A percentile compares a stretch with the other conserved stretches of the same genome.
These are phyloP conservation scores for Macrosoma leucophasiata DNA, from an alignment of 2,888 invertebrate genomes.

Conservation along the genomic window DNA sequence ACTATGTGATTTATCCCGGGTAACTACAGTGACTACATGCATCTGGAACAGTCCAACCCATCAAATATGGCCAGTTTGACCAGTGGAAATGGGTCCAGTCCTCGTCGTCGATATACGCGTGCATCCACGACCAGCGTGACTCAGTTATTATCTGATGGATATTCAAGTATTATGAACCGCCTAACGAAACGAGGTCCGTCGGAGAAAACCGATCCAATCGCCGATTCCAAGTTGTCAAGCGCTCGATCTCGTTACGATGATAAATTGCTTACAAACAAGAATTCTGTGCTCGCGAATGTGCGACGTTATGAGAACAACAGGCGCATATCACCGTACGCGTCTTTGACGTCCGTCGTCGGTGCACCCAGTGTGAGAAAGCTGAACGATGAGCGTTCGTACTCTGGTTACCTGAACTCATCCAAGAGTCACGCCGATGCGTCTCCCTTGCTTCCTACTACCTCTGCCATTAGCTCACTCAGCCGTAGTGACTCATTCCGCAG, in stretches of 20 bases:
- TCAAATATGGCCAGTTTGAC: slow-evolving; percentile 51
- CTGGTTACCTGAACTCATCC: slow-evolving; percentile 54
- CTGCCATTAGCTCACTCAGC: slow-evolving; percentile 51
- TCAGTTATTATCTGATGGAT: slow-evolving; percentile 90
- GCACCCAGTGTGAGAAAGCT: slow-evolving; percentile 45
- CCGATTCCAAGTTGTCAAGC: slow-evolving; percentile 48
- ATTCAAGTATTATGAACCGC: slow-evolving; percentile 88
- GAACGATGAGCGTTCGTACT: slow-evolving; percentile 57
- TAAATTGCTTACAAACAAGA: slow-evolving; percentile 52
- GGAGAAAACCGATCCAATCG: slow-evolving; percentile 73
- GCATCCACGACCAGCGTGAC: slow-evolving; percentile 88
- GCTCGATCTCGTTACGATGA: slow-evolving; percentile 60
- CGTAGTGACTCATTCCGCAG: slow-evolving; percentile 69
- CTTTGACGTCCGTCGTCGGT: slow-evolving; percentile 44
- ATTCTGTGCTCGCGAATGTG: slow-evolving; percentile 51
- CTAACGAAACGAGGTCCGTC: slow-evolving; percentile 87
- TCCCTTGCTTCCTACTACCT: slow-evolving; percentile 55
- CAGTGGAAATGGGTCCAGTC: slow-evolving; percentile 59
- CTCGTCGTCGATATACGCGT: slow-evolving; percentile 83
- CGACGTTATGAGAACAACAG: slow-evolving; percentile 64
- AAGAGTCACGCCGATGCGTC: slow-evolving; percentile 59
- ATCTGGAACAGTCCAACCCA: slow-evolving; percentile 22
- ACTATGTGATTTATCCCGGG: slow-evolving; percentile 56
- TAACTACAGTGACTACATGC: slow-evolving; percentile 41
- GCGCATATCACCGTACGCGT: slow-evolving; percentile 57